These are phyloP conservation scores for Epinotia ramella DNA, from an alignment of 2,888 invertebrate genomes.

Conservation along the genomic window DNA sequence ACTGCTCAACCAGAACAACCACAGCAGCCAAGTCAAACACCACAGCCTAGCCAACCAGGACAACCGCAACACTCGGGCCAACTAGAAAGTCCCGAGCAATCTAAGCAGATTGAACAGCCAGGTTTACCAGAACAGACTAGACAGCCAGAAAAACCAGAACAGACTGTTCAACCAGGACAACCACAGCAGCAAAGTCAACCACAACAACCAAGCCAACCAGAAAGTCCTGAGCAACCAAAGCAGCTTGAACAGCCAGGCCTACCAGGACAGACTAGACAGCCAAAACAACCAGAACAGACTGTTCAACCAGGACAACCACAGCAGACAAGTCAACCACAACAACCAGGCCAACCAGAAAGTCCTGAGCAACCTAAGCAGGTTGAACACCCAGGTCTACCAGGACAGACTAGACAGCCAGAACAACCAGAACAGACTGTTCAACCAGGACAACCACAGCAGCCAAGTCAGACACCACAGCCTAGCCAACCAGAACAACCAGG, in stretches of 20 bases:
- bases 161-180: not conserved
- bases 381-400: not conserved
- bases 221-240: too few species aligned
- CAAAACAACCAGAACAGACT: not conserved
- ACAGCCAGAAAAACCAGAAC: not conserved
- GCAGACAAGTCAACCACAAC: not conserved
- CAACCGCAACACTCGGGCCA: not conserved
- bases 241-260: not conserved
- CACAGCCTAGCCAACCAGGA: not conserved
- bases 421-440: not conserved
- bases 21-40: too few species aligned
- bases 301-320: not conserved
- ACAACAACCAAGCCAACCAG: not conserved
- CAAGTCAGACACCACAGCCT: not conserved
- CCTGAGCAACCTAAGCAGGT: not conserved
- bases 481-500: not conserved
- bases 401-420: not conserved
- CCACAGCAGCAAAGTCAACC: not conserved
- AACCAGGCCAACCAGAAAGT: not conserved
- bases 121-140: not conserved
- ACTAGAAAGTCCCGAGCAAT: too few species aligned
- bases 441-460: not conserved
- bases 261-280: not conserved
- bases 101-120: not conserved
- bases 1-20: not conserved